Base-by-base conservation (phyloP, 2,888 invertebrate species). In the Empis livida region DNA sequence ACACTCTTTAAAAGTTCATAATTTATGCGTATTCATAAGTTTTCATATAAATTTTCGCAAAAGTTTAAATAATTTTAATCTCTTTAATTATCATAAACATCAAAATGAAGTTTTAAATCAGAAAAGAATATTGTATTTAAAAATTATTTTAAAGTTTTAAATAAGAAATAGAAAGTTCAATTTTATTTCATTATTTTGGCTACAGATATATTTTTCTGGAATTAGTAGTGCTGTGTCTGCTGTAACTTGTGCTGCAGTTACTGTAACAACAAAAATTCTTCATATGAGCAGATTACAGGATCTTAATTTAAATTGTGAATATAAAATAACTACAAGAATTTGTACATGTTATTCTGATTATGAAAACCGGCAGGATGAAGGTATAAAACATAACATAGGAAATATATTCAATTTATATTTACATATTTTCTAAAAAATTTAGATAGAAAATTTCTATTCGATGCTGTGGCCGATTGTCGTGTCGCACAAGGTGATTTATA, bases 231-330 rank as follows among this genome's bases (percentile, higher is more conserved):
- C 41, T 20, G 23, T 20, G 20, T 41, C 41, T 23, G 41, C 41
- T 23, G 10, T 41, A n/a, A 41, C 14, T n/a, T 41, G 41, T 41
- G 41, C 41, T 20, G 41, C 41, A n/a, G 41, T 41, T 5, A 41
- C 41, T 23, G 41, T 41, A 9, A 41, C 27, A 20, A 41, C 41
- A 41, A 41, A 41, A 41, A 20, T 41, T 41, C 20, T 41, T 20
- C 41, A 41, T 27, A 41, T 41, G 41, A 41, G 41, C 14, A 11
- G 41, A 14, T 41, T 41, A 14, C 41, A 41, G n/a, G 41, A 41
- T 23, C 23, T 41, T 13, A 41, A 41, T 39, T 39, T 39, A 13
- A 39, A 39, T 41, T 41, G 41, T 41, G 41, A 41, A 41, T 41
- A 23, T n/a, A 41, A 41, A 41, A 41, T 41, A 23, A 23, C 20